Conservation (phyloP, 2,888 invertebrate species). For the Priocnemis perturbator region DNA sequence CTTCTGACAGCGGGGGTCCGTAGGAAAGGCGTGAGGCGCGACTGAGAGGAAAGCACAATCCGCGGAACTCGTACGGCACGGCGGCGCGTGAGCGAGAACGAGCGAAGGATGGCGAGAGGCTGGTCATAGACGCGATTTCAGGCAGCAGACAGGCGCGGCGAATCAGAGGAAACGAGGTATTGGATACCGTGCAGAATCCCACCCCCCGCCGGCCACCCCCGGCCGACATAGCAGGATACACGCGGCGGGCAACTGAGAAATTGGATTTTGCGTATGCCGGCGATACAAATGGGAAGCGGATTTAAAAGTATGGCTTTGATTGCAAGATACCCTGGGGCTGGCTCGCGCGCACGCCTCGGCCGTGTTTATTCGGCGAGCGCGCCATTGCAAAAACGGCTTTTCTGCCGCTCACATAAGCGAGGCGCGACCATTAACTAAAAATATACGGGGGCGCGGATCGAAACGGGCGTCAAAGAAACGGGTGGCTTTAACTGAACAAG, state of each 20-base stretch:
- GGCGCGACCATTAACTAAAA: slow-evolving; percentile 37
- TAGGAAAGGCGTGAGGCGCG: no score
- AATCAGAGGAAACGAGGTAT: background rate
- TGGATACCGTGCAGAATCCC: background rate
- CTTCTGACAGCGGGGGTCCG: no score
- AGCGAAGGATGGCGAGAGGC: no score
- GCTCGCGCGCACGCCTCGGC: slow-evolving; percentile 20
- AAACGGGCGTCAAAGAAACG: slow-evolving; percentile 40
- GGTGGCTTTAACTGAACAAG: slow-evolving; percentile 24
- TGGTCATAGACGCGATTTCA: background rate
- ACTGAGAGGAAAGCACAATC: no score
- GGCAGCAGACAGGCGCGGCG: background rate
- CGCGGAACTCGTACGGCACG: no score
- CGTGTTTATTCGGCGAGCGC: slow-evolving; percentile 34
- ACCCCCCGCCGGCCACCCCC: background rate
- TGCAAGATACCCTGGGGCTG: no score
- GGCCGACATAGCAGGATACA: no score
- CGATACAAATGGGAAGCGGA: slow-evolving; percentile 26
- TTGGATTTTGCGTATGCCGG: slow-evolving; percentile 32
- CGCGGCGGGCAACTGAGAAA: no score
- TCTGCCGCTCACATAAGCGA: background rate
- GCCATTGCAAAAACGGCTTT: slow-evolving; percentile 35
- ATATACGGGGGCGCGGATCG: slow-evolving; percentile 37
- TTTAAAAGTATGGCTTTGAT: slow-evolving; percentile 41
- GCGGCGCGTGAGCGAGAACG: no score